Evolutionary conservation across 1,140 invertebrate genomes (phyloP), one percentile per base, ranked within the genome.

Genomic region (Colletes latitarsis): DNA sequence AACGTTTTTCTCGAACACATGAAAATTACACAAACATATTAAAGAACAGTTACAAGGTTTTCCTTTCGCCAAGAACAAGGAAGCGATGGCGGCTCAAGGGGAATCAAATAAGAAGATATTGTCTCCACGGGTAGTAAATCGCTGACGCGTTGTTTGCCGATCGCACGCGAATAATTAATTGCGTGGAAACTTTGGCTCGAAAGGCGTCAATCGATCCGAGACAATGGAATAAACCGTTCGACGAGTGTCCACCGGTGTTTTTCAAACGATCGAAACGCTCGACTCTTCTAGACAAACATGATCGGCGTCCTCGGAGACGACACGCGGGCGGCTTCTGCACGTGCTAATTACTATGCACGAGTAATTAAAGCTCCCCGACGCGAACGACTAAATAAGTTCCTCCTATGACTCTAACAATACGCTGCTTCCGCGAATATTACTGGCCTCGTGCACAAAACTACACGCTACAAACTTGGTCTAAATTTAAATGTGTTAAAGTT

Each of bases 331-430:
- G 6, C 15, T 19, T 41, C 39, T 19, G 2, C 6, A 12, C 14
- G 15, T 53, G 66, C 12, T 52, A 70, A 70, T 77, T 77, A 62
- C 55, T 41, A 77, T 77, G 46, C 55, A 30, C 15, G 19, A 43
- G 19, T 41, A 62, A 77, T 77, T 77, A 43, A 70, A 69, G n/a
- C 10, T 49, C 1, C 19, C 14, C 8, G 6, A 14, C 43, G 43
- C 17, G 63, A 30, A 19, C 30, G 30, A 30, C 30, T 30, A 30
- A 30, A 30, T 30, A 30, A 30, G 30, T 30, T 30, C 30, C 30
- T 30, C 30, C 30, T 30, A 30, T 30, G 30, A 30, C 30, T 30
- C 30, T 30, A 30, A 30, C 30, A 30, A 30, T 30, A 30, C 30
- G 30, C 30, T 30, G 30, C 30, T 30, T 30, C 30, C 30, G 2